A percentile compares a stretch with the other conserved stretches of the same genome.
Evolutionary conservation across 53 echinoderm and acorn worm species (phyloP).

Genomic region (Stichopus horrens): DNA sequence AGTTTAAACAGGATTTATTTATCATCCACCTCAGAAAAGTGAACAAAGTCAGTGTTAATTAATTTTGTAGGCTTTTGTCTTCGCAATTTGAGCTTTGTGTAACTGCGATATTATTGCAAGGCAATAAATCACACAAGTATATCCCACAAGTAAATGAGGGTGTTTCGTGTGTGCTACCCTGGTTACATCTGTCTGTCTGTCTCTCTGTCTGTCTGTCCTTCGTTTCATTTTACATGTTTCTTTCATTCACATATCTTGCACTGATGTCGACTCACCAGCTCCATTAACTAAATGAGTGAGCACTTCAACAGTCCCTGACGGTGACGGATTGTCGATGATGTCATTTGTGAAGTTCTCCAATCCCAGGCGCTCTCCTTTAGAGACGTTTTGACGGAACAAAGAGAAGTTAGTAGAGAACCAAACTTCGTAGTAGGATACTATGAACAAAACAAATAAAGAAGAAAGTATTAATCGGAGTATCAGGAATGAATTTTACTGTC

Average conservation of each 20-base stretch:
- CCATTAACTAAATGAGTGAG: slow-evolving; percentile 15
- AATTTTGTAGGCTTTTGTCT: no score
- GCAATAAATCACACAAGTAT: no score
- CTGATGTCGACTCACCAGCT: background rate
- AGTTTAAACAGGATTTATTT: no score
- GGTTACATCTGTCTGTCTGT: background rate
- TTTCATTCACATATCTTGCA: no score
- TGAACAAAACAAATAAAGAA: background rate
- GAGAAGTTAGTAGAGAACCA: slow-evolving; percentile 55
- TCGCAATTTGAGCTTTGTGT: no score
- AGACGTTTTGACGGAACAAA: slow-evolving; percentile 49
- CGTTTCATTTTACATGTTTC: background rate
- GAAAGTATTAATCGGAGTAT: background rate
- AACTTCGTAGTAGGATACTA: slow-evolving; percentile 56
- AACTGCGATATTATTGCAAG: no score
- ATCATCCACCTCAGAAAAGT: no score
- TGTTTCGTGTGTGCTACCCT: background rate
- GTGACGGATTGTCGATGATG: slow-evolving; percentile 8
- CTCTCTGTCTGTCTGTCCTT: background rate
- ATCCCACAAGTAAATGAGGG: no score
- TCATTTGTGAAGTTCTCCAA: slow-evolving; percentile 37
- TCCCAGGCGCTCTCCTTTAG: slow-evolving; percentile 31
- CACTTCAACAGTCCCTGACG: slow-evolving; percentile 46
- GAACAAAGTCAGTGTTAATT: no score
- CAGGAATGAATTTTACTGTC: no score